These are phyloP conservation scores for Acrocera orbiculus DNA, from an alignment of 2,888 invertebrate species.

Conservation along the genomic window DNA sequence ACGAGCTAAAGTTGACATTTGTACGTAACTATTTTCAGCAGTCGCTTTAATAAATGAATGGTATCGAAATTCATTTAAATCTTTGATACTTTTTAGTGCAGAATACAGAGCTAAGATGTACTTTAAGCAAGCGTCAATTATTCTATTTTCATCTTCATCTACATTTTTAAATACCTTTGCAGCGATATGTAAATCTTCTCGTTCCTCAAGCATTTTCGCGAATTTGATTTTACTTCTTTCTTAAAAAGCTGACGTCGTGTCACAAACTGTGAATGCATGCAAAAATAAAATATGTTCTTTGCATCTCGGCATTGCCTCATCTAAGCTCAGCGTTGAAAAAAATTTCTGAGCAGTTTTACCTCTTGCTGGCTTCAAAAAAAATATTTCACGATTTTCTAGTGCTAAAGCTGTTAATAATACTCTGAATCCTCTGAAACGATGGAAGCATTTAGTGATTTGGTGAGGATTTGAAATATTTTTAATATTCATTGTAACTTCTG, in stretches of 20 bases:
- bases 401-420: slow-evolving; percentile 1
- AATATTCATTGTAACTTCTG: background rate
- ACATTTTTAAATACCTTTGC: background rate
- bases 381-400: background rate
- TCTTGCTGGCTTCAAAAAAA: background rate
- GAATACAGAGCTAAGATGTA: background rate
- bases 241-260: background rate
- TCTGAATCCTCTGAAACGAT: background rate
- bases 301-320: background rate
- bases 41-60: background rate
- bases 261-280: background rate
- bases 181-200: background rate
- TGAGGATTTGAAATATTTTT: background rate
- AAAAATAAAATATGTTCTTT: background rate
- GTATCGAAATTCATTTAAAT: background rate
- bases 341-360: background rate
- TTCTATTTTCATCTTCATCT: too few species aligned
- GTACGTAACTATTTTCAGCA: background rate
- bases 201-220: background rate
- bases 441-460: background rate
- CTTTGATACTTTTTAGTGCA: background rate
- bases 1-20: background rate
- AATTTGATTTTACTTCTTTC: background rate
- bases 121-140: background rate
- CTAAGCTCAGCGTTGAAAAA: background rate